Conservation (phyloP, 2,797 vertebrate species). For the Fundulus diaphanus region DNA sequence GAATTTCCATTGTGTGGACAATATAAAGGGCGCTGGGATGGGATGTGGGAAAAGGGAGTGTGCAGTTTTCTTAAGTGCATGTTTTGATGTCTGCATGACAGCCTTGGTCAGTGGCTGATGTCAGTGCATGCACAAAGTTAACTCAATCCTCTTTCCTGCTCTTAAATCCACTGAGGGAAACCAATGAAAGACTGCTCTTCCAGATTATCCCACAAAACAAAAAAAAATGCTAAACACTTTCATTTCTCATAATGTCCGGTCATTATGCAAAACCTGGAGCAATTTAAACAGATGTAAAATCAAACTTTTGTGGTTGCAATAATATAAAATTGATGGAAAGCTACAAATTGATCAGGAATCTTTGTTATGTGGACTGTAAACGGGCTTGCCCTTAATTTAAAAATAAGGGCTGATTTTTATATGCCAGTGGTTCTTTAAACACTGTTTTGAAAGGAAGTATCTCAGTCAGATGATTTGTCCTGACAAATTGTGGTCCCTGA, state of each 20-base stretch:
- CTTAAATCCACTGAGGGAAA: constrained; percentile 77
- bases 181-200: constrained; percentile 74
- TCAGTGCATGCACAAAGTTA: constrained; percentile 76
- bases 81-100: constrained; percentile 83
- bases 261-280: constrained; percentile 66
- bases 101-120: constrained; percentile 79
- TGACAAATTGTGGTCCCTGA: constrained; percentile 72
- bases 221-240: constrained; percentile 70
- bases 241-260: constrained; percentile 77
- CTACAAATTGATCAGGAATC: constrained; percentile 70
- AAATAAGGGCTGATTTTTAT: constrained; percentile 70
- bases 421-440: constrained; percentile 74
- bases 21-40: constrained; percentile 80
- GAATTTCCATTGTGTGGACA: constrained; percentile 85
- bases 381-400: constrained; percentile 68
- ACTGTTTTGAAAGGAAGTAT: constrained; percentile 78
- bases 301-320: constrained; percentile 68
- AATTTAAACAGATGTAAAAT: constrained; percentile 74
- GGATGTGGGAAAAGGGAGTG: constrained; percentile 82
- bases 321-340: constrained; percentile 69
- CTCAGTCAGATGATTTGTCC: constrained; percentile 73
- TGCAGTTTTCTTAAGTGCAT: constrained; percentile 80
- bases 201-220: constrained; percentile 75
- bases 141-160: constrained; percentile 70
- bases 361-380: constrained; percentile 64